Base-by-base conservation (phyloP, 1,140 invertebrate genomes). In the Trichonephila inaurata region DNA sequence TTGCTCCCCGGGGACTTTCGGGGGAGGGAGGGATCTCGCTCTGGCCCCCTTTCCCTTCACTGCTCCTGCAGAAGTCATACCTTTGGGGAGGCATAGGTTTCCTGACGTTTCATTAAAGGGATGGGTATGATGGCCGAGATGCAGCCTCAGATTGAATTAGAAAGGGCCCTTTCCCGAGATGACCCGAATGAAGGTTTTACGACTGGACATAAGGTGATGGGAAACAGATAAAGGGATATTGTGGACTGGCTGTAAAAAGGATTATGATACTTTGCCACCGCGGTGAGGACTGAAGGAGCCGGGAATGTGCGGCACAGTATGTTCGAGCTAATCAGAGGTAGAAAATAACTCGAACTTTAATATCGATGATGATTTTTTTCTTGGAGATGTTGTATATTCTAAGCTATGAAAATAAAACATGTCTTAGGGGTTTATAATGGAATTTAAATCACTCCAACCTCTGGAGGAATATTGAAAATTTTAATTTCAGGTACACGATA, bases 161-260 rank as follows among this genome's bases (percentile, higher is more conserved):
- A 51, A 28, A 51, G 64, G 64, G 51, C 51, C 51, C 51, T 51
- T 51, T 5, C 51, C 51, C 61, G 66, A 18, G 64, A 62, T 89
- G 85, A 24, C 82, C 83, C 33, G 60, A 64, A 88, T 69, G 83
- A 69, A 92, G 86, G 86, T 89, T 93, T 93, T 88, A 93, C 61
- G 92, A 93, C 91, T 51, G 82, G 90, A 92, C 90, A 64, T 83
- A 92, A 62, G 90, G 83, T 87, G 83, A 92, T 92, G 91, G 83
- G 91, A 85, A 66, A 85, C 81, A 85, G 62, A 92, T 85, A 92
- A 85, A 85, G 82, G 82, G 64, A 28, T 72, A 61, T 28, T 21
- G 51, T 24, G 51, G 66, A 18, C 44, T 21, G 21, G 83, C 33
- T 83, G 90, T 92, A 85, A 85, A 85, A 61, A 61, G 83, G 83